These are phyloP conservation scores for Zalophus californianus DNA, from an alignment of 2,797 vertebrate genomes.

Conservation along the genomic window DNA sequence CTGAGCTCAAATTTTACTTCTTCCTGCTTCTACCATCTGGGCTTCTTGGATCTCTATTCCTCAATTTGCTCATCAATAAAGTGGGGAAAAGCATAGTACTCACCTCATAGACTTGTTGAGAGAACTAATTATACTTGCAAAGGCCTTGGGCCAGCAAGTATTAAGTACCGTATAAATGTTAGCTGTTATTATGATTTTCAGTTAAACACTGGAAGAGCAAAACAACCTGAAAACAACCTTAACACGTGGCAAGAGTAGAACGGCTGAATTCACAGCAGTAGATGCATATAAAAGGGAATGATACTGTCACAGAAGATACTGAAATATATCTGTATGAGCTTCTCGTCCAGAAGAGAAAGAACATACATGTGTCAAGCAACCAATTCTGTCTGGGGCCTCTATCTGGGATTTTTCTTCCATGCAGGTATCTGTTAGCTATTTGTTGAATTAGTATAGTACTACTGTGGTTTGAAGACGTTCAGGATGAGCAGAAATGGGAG, in stretches of 20 bases:
- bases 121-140: background rate
- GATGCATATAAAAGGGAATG: background rate
- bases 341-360: background rate
- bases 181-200: background rate
- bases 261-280: background rate
- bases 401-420: background rate
- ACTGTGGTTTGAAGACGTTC: background rate
- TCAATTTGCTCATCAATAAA: background rate
- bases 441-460: background rate
- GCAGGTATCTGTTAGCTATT: background rate
- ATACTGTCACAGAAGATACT: background rate
- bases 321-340: background rate
- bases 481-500: background rate
- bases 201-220: background rate
- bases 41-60: background rate
- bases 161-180: background rate
- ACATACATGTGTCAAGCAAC: background rate
- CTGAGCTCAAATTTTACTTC: background rate
- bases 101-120: background rate
- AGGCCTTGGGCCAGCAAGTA: background rate
- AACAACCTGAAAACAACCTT: slow-evolving; percentile 43
- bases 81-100: background rate
- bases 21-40: background rate
- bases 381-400: background rate
- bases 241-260: background rate